Conservation (phyloP, 2,888 invertebrate species). For the Plusia festucae region DNA sequence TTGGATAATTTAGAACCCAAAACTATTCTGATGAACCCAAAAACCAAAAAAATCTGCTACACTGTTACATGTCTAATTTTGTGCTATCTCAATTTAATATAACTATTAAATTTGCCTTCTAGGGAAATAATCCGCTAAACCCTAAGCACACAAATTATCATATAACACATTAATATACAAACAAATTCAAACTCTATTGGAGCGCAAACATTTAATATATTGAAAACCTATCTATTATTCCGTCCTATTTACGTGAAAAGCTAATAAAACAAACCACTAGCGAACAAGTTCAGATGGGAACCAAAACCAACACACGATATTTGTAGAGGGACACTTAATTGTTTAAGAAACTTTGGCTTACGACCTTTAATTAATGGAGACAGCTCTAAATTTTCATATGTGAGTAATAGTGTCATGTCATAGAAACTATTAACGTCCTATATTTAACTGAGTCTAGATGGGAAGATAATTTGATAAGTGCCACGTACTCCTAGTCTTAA, state of each 20-base stretch:
- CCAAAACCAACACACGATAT: constrained; percentile 63
- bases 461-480: constrained; percentile 73
- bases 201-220: constrained; percentile 47
- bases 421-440: constrained; percentile 67
- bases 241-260: constrained; percentile 49
- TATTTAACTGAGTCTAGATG: constrained; percentile 56
- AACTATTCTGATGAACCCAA: no score
- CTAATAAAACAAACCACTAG: constrained; percentile 58
- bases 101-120: neutral
- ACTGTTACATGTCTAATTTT: no score
- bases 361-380: constrained; percentile 77
- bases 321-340: constrained; percentile 68
- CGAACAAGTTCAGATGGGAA: constrained; percentile 55
- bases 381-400: constrained; percentile 75
- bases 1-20: no score
- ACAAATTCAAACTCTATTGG: constrained; percentile 39
- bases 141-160: constrained; percentile 38
- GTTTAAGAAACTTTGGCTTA: constrained; percentile 71
- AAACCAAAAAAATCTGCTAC: no score
- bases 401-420: constrained; percentile 62
- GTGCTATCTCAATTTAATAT: neutral
- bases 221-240: constrained; percentile 50
- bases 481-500: constrained; percentile 53
- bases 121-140: neutral
- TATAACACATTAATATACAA: constrained; percentile 32